A percentile compares a stretch with the other conserved stretches of the same genome.
phyloP scores from a whole-genome alignment of 2,888 invertebrate genomes.

The Stramonita haemastoma region DNA sequence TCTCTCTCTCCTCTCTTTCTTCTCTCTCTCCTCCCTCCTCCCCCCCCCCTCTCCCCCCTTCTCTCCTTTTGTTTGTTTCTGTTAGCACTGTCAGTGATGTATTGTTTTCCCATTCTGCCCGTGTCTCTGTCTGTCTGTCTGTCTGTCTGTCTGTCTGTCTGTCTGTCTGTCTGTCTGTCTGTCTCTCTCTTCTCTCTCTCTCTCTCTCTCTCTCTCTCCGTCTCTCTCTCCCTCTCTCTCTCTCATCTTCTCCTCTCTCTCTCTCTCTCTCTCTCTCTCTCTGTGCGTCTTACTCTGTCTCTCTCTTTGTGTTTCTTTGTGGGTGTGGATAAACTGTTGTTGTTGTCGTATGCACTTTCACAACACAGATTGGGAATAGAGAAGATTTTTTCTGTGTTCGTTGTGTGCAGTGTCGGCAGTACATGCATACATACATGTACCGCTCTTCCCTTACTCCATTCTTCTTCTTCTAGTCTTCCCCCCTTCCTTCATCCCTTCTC shows the following conservation, averaged over 20 bases:
- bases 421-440: too few species aligned
- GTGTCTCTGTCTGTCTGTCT: not conserved
- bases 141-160: not conserved
- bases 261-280: not conserved
- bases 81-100: too few species aligned
- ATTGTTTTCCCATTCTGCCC: not conserved
- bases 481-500: too few species aligned
- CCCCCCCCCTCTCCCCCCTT: not conserved
- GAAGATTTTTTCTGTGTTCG: too few species aligned
- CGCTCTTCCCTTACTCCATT: too few species aligned
- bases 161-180: not conserved
- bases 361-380: too few species aligned
- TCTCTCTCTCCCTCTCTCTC: not conserved
- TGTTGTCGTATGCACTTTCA: too few species aligned
- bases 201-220: conserved; percentile 15
- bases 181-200: not conserved
- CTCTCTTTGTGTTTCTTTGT: not conserved
- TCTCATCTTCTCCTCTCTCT: not conserved
- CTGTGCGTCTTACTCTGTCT: not conserved
- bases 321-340: too few species aligned
- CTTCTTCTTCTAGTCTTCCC: too few species aligned
- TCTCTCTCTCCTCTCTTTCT: not conserved
- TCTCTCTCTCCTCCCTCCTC: not conserved
- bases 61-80: not conserved
- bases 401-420: too few species aligned